Base-by-base conservation (phyloP, 2,797 vertebrate genomes). In the Gobionotothen gibberifrons region DNA sequence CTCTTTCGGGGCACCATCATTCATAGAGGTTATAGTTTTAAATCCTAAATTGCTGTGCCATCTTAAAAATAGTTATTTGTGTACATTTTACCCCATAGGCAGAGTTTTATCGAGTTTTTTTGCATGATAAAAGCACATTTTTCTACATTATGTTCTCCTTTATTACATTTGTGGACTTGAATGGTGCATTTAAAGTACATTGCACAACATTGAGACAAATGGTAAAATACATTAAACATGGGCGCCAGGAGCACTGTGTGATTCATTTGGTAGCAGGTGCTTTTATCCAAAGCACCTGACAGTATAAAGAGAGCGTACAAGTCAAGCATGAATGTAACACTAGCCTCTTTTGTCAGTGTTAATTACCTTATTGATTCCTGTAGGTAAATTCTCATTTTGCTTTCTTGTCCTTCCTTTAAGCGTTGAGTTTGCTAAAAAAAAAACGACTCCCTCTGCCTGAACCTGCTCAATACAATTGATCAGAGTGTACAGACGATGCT, bases 311-410 rank as follows among this genome's bases (percentile, higher is more conserved):
- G 40, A 57, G 57, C 47, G 5, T 5, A 32, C 9, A 58, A 6
- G 44, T 60, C 64, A 6, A 68, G 55, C 51, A 59, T 17, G 44
- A 66, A 29, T 63, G 55, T 56, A 46, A 72, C 36, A 55, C 63
- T 69, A 68, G 70, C 61, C 57, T 66, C 48, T 60, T 74, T 72
- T 69, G 5, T 79, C 69, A 60, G 48, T 49, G 52, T 66, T 80
- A 77, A 80, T 76, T 51, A 56, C 43, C 54, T 43, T 70, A 74
- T 80, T 64, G 72, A 81, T 79, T 76, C 42, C 40, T 73, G 69
- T n/a, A 63, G 57, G 36, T 47, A 61, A 21, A 68, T 75, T 82
- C 51, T 74, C 61, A 68, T 80, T 69, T 44, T 9, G 15, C 21
- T 57, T 46, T 22, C 51, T 21, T 58, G 48, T 47, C 43, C 17